These are phyloP conservation scores for Ganaspis sp. DNA, from an alignment of 1,140 invertebrate species.

Conservation along the genomic window DNA sequence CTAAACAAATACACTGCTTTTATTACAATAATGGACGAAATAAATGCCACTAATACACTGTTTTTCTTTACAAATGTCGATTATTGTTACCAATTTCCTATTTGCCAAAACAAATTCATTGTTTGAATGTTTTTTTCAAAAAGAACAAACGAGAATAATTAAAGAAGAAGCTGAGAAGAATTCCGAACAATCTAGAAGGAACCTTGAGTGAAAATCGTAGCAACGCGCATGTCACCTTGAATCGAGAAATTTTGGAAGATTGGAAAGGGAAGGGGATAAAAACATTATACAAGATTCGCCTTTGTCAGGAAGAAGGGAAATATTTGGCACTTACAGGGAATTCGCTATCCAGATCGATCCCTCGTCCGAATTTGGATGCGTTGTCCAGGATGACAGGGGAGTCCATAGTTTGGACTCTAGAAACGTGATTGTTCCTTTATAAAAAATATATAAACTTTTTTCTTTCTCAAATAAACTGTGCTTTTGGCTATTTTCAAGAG, in stretches of 20 bases:
- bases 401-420: conserved; percentile 67
- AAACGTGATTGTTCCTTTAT: conserved; percentile 57
- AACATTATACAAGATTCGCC: background rate
- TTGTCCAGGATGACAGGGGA: conserved; percentile 74
- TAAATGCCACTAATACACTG: no score
- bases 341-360: conserved; percentile 69
- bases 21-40: no score
- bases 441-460: conserved; percentile 10
- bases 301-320: background rate
- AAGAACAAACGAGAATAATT: background rate
- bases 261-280: background rate
- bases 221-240: conserved; percentile 16
- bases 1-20: no score
- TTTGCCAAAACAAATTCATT: no score
- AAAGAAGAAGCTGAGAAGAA: background rate
- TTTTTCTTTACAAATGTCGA: no score
- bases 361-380: conserved; percentile 72
- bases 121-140: no score
- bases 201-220: conserved; percentile 23
- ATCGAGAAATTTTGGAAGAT: background rate
- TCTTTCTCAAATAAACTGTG: no score
- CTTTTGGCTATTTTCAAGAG: background rate
- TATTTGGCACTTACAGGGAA: conserved; percentile 66
- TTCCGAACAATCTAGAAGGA: conserved; percentile 9
- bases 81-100: no score